Percentiles rank a stretch among this genome's conserved stretches.
Evolutionary conservation across 2,113 vertebrate genomes (phyloP).

Genomic region (Pangasianodon gigas): DNA sequence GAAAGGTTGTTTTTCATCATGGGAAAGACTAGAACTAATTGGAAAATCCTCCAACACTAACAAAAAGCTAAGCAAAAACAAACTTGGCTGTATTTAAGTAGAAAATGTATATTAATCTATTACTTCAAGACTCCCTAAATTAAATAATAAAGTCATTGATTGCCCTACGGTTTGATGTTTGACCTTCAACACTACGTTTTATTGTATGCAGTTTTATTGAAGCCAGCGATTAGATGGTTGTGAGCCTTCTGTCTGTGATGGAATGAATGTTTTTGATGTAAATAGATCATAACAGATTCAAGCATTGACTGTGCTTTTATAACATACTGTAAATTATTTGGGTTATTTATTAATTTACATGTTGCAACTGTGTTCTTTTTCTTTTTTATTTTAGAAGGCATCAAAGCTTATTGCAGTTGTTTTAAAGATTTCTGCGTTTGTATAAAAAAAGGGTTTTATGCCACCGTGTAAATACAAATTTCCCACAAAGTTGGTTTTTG

Average conservation of each 20-base stretch:
- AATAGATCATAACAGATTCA: constrained; percentile 57
- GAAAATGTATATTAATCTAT: neutral
- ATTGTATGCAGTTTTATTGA: constrained; percentile 27
- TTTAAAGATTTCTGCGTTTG: constrained; percentile 69
- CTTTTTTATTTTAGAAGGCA: constrained; percentile 54
- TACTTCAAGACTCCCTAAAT: neutral
- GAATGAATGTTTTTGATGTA: constrained; percentile 55
- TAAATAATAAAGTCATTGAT: constrained; percentile 5
- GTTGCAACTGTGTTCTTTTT: constrained; percentile 59
- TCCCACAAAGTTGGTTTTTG: constrained; percentile 53
- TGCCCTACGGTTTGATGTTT: neutral
- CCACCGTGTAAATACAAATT: constrained; percentile 73
- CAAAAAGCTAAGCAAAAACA: constrained; percentile 17
- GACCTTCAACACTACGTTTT: constrained; percentile 44
- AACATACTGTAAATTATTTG: constrained; percentile 76
- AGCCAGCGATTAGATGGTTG: constrained; percentile 27
- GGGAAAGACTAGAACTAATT: neutral
- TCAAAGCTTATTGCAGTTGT: constrained; percentile 46
- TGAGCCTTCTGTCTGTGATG: constrained; percentile 58
- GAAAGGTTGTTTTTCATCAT: neutral
- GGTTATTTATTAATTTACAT: constrained; percentile 78
- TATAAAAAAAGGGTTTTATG: constrained; percentile 72
- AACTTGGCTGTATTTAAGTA: neutral
- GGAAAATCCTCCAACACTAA: constrained; percentile 38
- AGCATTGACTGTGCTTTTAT: constrained; percentile 71